These are phyloP conservation scores for Uria lomvia DNA, from an alignment of 2,113 vertebrate species.

Conservation along the genomic window DNA sequence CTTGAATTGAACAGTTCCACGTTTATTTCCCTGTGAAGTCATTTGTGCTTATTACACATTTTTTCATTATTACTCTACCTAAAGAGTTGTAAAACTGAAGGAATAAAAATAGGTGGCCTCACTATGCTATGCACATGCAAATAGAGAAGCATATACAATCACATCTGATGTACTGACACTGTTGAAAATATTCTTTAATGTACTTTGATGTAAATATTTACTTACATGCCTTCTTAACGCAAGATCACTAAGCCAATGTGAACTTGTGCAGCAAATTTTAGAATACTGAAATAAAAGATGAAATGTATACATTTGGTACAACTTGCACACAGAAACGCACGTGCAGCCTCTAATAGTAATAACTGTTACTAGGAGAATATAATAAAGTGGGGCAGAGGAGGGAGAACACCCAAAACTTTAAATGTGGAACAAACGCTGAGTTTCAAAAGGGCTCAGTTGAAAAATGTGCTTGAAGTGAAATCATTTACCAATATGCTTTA, in stretches of 20 bases:
- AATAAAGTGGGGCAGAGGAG: neutral
- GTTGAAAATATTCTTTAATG: neutral
- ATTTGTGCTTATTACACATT: neutral
- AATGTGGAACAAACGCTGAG: neutral
- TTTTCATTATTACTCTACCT: neutral
- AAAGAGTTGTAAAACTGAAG: neutral
- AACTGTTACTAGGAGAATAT: neutral
- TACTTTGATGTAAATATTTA: neutral
- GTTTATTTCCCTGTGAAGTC: neutral
- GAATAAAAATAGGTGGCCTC: neutral
- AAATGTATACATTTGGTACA: neutral
- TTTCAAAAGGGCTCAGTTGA: neutral
- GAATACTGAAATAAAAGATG: neutral
- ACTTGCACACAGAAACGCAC: neutral
- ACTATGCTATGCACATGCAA: neutral
- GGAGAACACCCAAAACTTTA: neutral
- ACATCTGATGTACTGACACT: rapidly evolving
- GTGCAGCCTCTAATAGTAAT: neutral
- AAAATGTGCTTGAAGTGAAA: neutral
- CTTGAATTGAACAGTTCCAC: neutral
- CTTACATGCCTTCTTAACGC: neutral
- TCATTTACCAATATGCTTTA: neutral
- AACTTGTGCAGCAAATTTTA: neutral
- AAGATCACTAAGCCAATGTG: neutral
- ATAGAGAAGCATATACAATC: neutral